Evolutionary conservation across 2,888 invertebrate genomes (phyloP).

Genomic region (Andrena camellia): DNA sequence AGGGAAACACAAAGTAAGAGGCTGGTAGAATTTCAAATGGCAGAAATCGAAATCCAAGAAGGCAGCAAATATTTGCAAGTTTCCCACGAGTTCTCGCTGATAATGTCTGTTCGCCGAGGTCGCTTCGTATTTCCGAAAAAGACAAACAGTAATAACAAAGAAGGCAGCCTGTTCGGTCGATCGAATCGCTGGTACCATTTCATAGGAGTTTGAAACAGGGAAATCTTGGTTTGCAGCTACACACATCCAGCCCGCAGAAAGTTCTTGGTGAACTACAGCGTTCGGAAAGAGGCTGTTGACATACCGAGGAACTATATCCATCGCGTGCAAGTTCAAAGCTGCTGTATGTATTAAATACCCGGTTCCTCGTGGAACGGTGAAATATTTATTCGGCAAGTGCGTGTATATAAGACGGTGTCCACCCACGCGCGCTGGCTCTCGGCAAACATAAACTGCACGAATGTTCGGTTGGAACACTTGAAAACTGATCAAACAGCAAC

Average conservation of each 20-base stretch:
- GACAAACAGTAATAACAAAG: constrained; percentile 1
- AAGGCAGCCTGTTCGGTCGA: neutral
- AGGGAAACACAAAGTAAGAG: neutral
- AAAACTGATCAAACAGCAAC: too few species aligned
- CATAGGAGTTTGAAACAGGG: constrained; percentile 27
- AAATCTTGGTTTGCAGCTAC: constrained; percentile 41
- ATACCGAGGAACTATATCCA: constrained; percentile 25
- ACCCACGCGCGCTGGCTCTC: neutral
- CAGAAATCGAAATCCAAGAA: too few species aligned
- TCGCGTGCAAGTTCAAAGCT: constrained; percentile 39
- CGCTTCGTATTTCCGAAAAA: neutral
- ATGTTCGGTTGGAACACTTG: too few species aligned
- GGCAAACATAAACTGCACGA: too few species aligned
- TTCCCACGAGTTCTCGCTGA: neutral
- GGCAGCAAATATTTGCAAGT: neutral
- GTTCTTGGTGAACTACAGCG: constrained; percentile 9
- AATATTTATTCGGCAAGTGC: constrained; percentile 34
- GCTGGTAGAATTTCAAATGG: too few species aligned
- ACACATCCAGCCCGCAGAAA: constrained; percentile 30
- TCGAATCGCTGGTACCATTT: constrained; percentile 16
- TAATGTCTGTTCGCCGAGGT: neutral
- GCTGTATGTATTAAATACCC: constrained; percentile 39
- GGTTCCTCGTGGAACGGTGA: constrained; percentile 32
- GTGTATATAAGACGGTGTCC: neutral
- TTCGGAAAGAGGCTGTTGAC: constrained; percentile 40